Percentiles rank a stretch among this genome's conserved stretches.
Evolutionary conservation across 2,113 vertebrate genomes (phyloP).

Genomic region (Halichoeres trimaculatus): DNA sequence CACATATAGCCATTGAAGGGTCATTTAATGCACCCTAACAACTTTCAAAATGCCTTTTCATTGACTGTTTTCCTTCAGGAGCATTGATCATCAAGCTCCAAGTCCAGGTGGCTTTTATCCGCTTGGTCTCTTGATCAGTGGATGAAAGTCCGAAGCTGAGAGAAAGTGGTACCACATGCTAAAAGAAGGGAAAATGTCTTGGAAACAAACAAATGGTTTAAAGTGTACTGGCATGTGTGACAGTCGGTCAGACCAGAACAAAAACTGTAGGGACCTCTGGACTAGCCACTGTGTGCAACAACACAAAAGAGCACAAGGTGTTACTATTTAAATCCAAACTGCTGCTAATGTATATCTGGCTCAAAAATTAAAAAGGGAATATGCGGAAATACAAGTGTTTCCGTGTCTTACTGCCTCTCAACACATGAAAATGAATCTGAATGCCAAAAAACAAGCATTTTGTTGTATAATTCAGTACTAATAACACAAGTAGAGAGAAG

Average conservation of each 20-base stretch:
- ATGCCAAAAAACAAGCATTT: slow-evolving; percentile 79
- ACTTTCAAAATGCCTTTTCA: slow-evolving; percentile 45
- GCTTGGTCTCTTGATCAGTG: slow-evolving; percentile 23
- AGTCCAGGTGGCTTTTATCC: slow-evolving; percentile 25
- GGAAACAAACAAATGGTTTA: background rate
- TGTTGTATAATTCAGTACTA: slow-evolving; percentile 78
- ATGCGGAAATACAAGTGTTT: slow-evolving; percentile 56
- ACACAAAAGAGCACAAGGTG: slow-evolving; percentile 56
- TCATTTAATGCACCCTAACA: slow-evolving; percentile 38
- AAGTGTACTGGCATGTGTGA: slow-evolving; percentile 18
- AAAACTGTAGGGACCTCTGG: slow-evolving; percentile 39
- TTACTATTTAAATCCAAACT: slow-evolving; percentile 66
- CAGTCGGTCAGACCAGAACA: slow-evolving; percentile 33
- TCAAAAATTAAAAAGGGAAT: slow-evolving; percentile 79
- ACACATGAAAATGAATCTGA: slow-evolving; percentile 63
- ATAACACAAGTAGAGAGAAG: slow-evolving; percentile 64
- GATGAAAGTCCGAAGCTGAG: slow-evolving; percentile 13
- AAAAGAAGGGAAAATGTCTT: slow-evolving; percentile 2
- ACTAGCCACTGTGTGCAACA: slow-evolving; percentile 50
- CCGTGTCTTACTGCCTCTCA: slow-evolving; percentile 65
- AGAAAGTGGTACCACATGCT: slow-evolving; percentile 34
- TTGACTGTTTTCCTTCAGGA: slow-evolving; percentile 32
- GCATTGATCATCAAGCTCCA: slow-evolving; percentile 18
- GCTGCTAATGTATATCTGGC: slow-evolving; percentile 78
- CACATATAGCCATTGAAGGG: slow-evolving; percentile 22